Evolutionary conservation across 1,140 invertebrate genomes (phyloP).

Genomic region (Leptonema lineaticorne): DNA sequence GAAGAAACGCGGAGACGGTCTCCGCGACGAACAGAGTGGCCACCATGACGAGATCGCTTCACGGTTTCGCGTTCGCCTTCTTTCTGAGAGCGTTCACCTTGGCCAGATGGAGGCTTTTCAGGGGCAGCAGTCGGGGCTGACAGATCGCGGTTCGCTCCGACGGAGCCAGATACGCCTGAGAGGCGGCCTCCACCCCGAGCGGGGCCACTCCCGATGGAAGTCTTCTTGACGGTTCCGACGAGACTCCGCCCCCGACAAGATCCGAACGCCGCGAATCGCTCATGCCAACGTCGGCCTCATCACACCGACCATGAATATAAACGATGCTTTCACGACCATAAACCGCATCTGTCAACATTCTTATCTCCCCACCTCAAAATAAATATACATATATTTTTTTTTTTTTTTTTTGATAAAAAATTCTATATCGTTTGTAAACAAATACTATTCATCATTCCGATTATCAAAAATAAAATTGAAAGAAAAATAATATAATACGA

Average conservation of each 20-base stretch:
- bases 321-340: neutral
- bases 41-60: conserved; percentile 65
- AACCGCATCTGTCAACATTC: too few species aligned
- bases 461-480: too few species aligned
- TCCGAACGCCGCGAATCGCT: neutral
- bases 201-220: neutral
- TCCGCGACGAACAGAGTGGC: conserved; percentile 77
- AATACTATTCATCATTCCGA: too few species aligned
- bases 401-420: too few species aligned
- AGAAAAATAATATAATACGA: too few species aligned
- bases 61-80: neutral
- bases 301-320: neutral
- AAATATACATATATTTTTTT: too few species aligned
- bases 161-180: neutral
- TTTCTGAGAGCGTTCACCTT: neutral
- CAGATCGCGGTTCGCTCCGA: neutral
- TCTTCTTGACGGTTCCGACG: neutral
- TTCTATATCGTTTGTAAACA: too few species aligned
- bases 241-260: neutral
- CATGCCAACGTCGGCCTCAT: neutral
- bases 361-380: too few species aligned
- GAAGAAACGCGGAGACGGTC: conserved; percentile 62
- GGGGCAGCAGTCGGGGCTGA: conserved; percentile 3
- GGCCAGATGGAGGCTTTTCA: neutral
- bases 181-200: neutral